Base-by-base conservation (phyloP, 1,140 invertebrate genomes). In the Artemia franciscana region DNA sequence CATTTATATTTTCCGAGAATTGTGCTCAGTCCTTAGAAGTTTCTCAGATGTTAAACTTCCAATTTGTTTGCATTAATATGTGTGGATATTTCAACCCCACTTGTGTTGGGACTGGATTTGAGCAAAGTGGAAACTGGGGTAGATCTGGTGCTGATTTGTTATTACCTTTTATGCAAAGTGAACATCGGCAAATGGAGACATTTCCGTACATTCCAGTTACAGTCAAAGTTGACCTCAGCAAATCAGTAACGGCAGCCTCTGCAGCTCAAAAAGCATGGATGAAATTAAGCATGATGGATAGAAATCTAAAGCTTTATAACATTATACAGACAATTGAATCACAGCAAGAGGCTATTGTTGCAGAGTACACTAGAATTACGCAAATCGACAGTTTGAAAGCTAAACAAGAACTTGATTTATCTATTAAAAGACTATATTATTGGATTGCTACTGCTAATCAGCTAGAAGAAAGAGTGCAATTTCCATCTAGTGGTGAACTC, bases 1-100 rank as follows among this genome's bases (percentile, higher is more conserved):
- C 73, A 5, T 78, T 77, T 65, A 70, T 82, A 4, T 81, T 78
- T 77, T 75, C 76, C 5, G 78, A 81, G 71, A 78, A 78, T 68
- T 68, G 77, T n/a, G 72, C 74, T 51, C 65, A 80, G 26, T 74
- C 74, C 2, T 69, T 80, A 66, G 79, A 82, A 69, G 74, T 78
- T 5, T 74, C 77, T 18, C 66, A 71, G 59, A 71, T 72, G 67
- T 68, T 81, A 3, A 51, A 51, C 12, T 15, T 18, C 2, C 12
- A 18, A 18, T 51, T 12, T 26, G 73, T 76, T 18, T 51, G 39
- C 12, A 18, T 51, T 18, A 51, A 51, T 18, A 15, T 18, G 3
- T 51, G 21, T 18, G 39, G 39, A 12, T 15, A 12, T 12, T 15
- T 18, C 3, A 18, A 51, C 39, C 39, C 39, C 2, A 18, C 39